Conservation (phyloP, 2,113 vertebrate genomes). For the Brachypteracias leptosomus region DNA sequence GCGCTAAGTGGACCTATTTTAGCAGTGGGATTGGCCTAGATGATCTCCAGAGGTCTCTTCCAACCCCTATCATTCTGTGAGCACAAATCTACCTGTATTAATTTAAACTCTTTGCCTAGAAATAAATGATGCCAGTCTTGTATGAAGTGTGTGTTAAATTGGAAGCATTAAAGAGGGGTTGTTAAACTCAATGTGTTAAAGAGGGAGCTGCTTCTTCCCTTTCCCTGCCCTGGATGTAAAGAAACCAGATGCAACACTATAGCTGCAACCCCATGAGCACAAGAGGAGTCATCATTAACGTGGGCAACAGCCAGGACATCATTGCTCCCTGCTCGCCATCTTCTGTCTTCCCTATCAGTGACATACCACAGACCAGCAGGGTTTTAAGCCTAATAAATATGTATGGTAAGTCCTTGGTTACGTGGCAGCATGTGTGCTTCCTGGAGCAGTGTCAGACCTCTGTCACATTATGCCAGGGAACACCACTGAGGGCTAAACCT, state of each 20-base stretch:
- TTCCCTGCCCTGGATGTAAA: background rate
- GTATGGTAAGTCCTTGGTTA: background rate
- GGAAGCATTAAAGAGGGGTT: background rate
- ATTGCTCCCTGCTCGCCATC: too few relatives aligned
- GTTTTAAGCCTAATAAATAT: background rate
- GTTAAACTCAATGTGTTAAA: background rate
- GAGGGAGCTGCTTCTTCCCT: background rate
- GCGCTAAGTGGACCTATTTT: too few relatives aligned
- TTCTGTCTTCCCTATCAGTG: background rate
- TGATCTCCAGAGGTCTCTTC: too few relatives aligned
- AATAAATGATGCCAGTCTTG: background rate
- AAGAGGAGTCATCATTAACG: background rate
- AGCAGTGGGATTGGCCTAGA: too few relatives aligned
- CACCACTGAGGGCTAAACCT: background rate
- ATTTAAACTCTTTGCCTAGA: background rate
- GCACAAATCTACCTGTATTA: background rate
- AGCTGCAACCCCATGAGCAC: background rate
- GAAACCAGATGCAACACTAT: background rate
- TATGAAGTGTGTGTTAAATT: background rate
- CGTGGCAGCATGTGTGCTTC: background rate
- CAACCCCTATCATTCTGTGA: too few relatives aligned
- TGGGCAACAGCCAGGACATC: background rate
- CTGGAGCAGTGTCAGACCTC: background rate
- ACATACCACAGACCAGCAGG: background rate
- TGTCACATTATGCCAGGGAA: too few relatives aligned